Conservation (phyloP, 2,797 vertebrate genomes). For the Spondyliosoma cantharus region DNA sequence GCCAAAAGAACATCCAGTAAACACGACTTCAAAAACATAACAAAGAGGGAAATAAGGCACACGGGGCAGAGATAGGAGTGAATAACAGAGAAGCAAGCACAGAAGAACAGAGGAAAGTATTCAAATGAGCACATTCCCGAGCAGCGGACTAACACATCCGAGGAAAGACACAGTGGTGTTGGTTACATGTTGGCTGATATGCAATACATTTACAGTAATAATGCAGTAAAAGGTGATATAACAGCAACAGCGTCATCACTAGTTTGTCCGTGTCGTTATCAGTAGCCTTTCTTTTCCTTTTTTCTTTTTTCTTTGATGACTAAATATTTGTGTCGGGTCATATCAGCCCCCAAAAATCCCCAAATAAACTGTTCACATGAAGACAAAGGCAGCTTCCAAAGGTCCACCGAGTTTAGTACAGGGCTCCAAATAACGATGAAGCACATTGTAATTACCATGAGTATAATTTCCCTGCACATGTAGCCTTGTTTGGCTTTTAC, state of each 20-base stretch:
- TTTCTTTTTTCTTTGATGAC: constrained; percentile 20
- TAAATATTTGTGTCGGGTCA: constrained; percentile 6
- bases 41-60: constrained; percentile 11
- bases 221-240: constrained; percentile 56
- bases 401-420: constrained; percentile 53
- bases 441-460: constrained; percentile 82
- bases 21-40: constrained; percentile 61
- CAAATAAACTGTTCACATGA: constrained; percentile 34
- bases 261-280: constrained; percentile 23
- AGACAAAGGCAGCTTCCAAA: constrained; percentile 73
- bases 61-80: constrained; percentile 1
- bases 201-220: constrained; percentile 67
- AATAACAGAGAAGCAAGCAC: constrained; percentile 57
- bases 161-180: constrained; percentile 29
- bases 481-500: constrained; percentile 65
- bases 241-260: constrained; percentile 17
- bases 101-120: constrained; percentile 49
- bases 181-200: constrained; percentile 61
- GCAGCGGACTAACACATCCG: constrained; percentile 25
- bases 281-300: constrained; percentile 2
- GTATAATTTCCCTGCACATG: constrained; percentile 61
- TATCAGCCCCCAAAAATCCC: constrained; percentile 12
- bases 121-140: constrained; percentile 65
- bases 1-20: constrained; percentile 69
- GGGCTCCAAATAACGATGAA: constrained; percentile 55